Percentiles rank a stretch among this genome's conserved stretches.
phyloP scores from a whole-genome alignment of 2,113 vertebrate genomes.

The Cyprinodon brontotheroides region DNA sequence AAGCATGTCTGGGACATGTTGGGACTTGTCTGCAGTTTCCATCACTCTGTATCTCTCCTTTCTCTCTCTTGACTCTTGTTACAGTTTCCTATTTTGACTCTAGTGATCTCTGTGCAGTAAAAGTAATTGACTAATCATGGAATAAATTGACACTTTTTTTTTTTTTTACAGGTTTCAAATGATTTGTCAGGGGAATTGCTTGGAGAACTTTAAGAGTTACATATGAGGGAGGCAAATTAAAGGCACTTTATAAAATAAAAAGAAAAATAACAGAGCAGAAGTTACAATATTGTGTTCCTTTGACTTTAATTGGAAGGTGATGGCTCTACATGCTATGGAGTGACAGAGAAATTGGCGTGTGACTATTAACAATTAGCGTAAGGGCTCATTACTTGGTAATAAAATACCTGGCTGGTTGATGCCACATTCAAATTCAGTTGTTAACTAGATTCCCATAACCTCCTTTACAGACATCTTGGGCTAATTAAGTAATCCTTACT shows the following conservation, averaged over 20 bases:
- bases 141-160: background rate
- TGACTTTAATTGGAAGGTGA: background rate
- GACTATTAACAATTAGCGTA: background rate
- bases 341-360: background rate
- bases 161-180: background rate
- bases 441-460: background rate
- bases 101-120: background rate
- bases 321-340: background rate
- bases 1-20: slow-evolving; percentile 27
- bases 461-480: background rate
- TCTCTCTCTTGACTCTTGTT: background rate
- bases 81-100: background rate
- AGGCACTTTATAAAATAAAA: background rate
- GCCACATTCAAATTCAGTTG: no score
- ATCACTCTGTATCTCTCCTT: background rate
- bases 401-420: no score
- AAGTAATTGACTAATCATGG: background rate
- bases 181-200: background rate
- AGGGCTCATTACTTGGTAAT: no score
- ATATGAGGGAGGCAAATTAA: background rate
- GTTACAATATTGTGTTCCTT: background rate
- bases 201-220: background rate
- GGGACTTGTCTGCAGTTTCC: slow-evolving; percentile 36
- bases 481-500: no score
- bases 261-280: background rate